A percentile compares a stretch with the other conserved stretches of the same genome.
Evolutionary conservation across 2,888 invertebrate species (phyloP).

Genomic region (Leptopilina drosophilae): DNA sequence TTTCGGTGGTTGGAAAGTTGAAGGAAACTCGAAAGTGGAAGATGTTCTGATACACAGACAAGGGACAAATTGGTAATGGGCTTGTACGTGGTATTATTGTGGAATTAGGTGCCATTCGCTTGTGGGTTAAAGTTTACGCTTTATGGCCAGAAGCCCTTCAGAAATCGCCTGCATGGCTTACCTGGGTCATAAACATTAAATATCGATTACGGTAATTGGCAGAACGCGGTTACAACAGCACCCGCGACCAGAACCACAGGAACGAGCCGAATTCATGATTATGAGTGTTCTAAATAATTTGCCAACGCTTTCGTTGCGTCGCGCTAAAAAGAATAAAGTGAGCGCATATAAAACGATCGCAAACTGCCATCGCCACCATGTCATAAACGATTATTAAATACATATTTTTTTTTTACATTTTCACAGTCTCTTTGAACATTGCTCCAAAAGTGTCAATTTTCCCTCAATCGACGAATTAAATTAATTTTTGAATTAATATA

Average conservation of each 20-base stretch:
- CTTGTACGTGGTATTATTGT: constrained; percentile 45
- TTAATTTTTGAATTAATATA: too few species aligned
- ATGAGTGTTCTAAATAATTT: constrained; percentile 66
- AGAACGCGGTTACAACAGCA: constrained; percentile 48
- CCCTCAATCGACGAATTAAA: too few species aligned
- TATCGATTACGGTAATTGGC: constrained; percentile 71
- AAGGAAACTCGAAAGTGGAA: constrained; percentile 1
- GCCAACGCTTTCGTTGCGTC: constrained; percentile 45
- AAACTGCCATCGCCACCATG: too few species aligned
- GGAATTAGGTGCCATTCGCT: constrained; percentile 35
- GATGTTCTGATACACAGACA: constrained; percentile 12
- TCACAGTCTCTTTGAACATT: too few species aligned
- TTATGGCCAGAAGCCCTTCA: constrained; percentile 37
- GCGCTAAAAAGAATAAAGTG: constrained; percentile 30
- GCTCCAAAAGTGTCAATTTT: too few species aligned
- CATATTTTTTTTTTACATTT: too few species aligned
- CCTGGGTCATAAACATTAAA: constrained; percentile 64
- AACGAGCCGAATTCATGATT: constrained; percentile 62
- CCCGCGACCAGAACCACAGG: constrained; percentile 41
- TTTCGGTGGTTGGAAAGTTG: constrained; percentile 15
- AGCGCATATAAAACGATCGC: too few species aligned
- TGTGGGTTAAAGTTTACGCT: constrained; percentile 48
- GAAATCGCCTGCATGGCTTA: constrained; percentile 45
- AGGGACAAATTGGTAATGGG: constrained; percentile 19
- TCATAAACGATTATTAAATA: too few species aligned